Percentiles rank a stretch among this genome's conserved stretches.
phyloP scores from a whole-genome alignment of 2,797 vertebrate genomes.

The Platyrinchus mystaceus region DNA sequence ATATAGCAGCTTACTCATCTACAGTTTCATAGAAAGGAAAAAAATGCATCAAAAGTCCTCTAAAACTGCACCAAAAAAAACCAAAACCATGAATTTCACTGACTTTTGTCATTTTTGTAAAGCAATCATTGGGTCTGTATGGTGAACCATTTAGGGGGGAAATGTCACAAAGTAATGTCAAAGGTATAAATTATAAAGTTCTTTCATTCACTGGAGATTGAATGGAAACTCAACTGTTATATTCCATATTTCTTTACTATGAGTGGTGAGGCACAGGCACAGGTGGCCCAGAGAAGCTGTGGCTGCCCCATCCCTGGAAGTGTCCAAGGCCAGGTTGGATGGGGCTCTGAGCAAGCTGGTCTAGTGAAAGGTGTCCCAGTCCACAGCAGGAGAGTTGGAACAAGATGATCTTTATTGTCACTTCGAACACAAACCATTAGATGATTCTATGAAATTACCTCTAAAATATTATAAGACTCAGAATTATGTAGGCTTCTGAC shows the following conservation, averaged over 20 bases:
- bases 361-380: rapidly evolving
- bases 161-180: neutral
- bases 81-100: neutral
- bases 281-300: neutral
- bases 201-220: neutral
- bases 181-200: neutral
- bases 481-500: neutral
- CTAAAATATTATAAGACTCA: neutral
- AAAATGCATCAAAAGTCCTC: neutral
- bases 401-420: neutral
- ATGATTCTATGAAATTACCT: neutral
- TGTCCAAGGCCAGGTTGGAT: neutral
- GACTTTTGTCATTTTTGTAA: neutral
- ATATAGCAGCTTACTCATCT: neutral
- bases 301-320: neutral
- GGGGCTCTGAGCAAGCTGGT: neutral
- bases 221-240: neutral
- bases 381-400: neutral
- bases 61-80: neutral
- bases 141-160: neutral
- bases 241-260: neutral
- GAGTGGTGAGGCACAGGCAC: neutral
- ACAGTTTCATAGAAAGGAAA: rapidly evolving
- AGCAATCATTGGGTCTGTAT: neutral
- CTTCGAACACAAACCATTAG: neutral